phyloP scores from a whole-genome alignment of 2,888 invertebrate species.

The Cheilosia variabilis region DNA sequence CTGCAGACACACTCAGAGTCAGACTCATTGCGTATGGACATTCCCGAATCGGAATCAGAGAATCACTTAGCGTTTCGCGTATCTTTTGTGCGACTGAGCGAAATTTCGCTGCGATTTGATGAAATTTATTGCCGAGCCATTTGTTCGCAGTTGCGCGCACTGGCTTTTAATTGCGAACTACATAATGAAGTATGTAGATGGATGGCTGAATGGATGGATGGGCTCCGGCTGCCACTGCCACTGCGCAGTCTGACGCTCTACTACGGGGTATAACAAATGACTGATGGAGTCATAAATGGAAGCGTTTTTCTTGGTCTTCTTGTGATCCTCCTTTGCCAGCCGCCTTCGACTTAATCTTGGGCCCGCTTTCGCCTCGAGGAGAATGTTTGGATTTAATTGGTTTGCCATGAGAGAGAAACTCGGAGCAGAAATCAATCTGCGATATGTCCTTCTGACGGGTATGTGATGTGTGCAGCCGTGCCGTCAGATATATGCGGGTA shows the following conservation, averaged over 20 bases:
- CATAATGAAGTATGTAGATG: constrained; percentile 72
- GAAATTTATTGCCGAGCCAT: constrained; percentile 71
- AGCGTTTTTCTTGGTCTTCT: constrained; percentile 46
- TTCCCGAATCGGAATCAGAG: constrained; percentile 70
- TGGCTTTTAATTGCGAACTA: constrained; percentile 71
- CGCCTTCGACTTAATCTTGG: constrained; percentile 64
- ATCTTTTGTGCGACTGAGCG: constrained; percentile 48
- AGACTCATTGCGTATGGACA: constrained; percentile 13
- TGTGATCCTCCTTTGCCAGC: constrained; percentile 37
- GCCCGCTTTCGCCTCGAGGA: constrained; percentile 61
- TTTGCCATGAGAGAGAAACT: constrained; percentile 53
- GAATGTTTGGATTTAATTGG: constrained; percentile 73
- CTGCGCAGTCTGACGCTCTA: constrained; percentile 2
- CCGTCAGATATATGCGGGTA: constrained; percentile 24
- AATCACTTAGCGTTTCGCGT: constrained; percentile 69
- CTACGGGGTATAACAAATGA: constrained; percentile 47
- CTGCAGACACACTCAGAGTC: not conserved
- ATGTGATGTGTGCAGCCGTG: not conserved
- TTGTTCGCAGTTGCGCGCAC: constrained; percentile 67
- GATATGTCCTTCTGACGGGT: constrained; percentile 47
- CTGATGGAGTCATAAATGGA: constrained; percentile 75
- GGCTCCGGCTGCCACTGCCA: constrained; percentile 40
- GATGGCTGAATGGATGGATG: constrained; percentile 47
- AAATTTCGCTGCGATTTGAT: constrained; percentile 66
- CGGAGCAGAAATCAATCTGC: constrained; percentile 50